Conservation (phyloP, 2,797 vertebrate species). For the Ctenochaetus hawaiiensis region DNA sequence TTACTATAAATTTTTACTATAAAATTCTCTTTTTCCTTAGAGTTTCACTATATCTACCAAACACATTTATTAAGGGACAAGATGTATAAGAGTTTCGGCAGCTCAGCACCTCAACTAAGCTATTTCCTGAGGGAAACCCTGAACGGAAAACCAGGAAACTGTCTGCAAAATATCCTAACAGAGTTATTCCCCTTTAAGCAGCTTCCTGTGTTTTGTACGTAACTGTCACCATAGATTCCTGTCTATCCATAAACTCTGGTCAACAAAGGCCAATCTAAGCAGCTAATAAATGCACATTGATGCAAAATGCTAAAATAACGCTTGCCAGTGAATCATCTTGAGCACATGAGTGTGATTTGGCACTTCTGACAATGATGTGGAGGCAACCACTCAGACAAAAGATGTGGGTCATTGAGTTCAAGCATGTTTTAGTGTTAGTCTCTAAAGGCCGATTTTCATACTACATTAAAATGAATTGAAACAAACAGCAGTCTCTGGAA, state of each 20-base stretch:
- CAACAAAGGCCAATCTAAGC: conserved; percentile 25
- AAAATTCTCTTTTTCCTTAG: not conserved
- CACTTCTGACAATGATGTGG: too few species aligned
- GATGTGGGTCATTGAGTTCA: not conserved
- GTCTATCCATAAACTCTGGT: conserved; percentile 11
- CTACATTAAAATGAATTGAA: not conserved
- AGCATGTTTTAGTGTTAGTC: not conserved
- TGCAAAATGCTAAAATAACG: not conserved
- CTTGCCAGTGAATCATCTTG: too few species aligned
- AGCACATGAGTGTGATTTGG: too few species aligned
- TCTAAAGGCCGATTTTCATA: not conserved
- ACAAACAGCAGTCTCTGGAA: not conserved
- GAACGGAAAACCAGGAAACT: conserved; percentile 53
- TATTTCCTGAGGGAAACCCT: conserved; percentile 29
- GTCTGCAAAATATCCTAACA: conserved; percentile 34
- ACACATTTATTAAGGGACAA: not conserved
- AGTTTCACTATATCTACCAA: not conserved
- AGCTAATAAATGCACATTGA: conserved; percentile 8
- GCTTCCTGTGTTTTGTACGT: conserved; percentile 48
- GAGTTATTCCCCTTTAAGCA: conserved; percentile 16
- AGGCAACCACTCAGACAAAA: too few species aligned
- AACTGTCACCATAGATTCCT: conserved; percentile 40
- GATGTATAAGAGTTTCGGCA: not conserved
- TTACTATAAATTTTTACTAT: not conserved
- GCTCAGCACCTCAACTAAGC: conserved; percentile 8